A percentile compares a stretch with the other conserved stretches of the same genome.
These are phyloP conservation scores for Eurytoma adleriae DNA, from an alignment of 2,888 invertebrate genomes.

Conservation along the genomic window DNA sequence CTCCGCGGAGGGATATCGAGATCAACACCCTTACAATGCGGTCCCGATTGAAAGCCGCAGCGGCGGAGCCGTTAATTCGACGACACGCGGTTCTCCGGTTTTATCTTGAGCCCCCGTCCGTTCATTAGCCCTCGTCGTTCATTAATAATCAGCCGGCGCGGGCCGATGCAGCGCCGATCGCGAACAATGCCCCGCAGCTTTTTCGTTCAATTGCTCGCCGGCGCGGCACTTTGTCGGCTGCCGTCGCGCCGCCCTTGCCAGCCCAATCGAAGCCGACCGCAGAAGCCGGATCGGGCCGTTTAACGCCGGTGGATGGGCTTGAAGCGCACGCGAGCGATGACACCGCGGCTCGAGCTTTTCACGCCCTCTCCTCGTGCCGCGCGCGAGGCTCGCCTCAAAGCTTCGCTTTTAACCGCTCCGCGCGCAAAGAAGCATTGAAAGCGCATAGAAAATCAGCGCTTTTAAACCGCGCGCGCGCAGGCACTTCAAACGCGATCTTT, in stretches of 20 bases:
- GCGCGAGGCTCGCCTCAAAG: no score
- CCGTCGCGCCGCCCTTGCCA: neutral
- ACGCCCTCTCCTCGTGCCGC: no score
- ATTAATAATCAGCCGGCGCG: neutral
- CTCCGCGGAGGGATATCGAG: neutral
- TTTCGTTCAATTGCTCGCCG: neutral
- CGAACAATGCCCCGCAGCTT: neutral
- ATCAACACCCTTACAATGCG: neutral
- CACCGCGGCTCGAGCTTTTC: neutral
- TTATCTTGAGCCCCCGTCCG: neutral
- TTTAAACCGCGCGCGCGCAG: no score
- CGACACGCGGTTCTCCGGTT: neutral
- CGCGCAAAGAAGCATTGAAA: no score
- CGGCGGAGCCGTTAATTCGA: neutral
- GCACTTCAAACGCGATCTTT: no score
- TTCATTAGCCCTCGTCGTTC: neutral
- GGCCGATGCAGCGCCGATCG: no score
- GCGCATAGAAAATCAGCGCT: no score
- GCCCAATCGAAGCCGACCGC: slow-evolving; percentile 38
- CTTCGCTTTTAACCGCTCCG: no score
- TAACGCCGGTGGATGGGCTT: slow-evolving; percentile 10
- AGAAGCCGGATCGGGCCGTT: slow-evolving; percentile 44
- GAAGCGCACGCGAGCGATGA: neutral
- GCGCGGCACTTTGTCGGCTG: slow-evolving; percentile 5
- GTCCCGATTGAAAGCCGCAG: neutral